Evolutionary conservation across 1,140 invertebrate genomes (phyloP).

Genomic region (Leptinotarsa texana): DNA sequence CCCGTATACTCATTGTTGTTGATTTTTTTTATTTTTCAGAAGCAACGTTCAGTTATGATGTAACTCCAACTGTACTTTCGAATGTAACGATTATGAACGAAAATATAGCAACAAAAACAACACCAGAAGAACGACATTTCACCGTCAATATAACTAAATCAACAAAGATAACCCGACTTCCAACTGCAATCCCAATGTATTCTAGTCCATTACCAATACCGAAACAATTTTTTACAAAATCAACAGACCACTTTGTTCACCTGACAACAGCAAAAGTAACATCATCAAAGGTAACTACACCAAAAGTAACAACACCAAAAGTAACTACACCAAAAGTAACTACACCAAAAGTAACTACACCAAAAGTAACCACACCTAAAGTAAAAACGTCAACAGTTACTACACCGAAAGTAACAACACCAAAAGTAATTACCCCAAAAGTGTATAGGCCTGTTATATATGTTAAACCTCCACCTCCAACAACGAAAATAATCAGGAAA

Average conservation of each 20-base stretch:
- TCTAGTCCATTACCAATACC: conserved; percentile 9
- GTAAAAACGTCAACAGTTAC: conserved; percentile 13
- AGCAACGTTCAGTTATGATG: conserved; percentile 1
- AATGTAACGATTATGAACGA: background rate
- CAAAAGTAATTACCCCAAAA: background rate
- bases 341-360: conserved; percentile 9
- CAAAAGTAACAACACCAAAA: background rate
- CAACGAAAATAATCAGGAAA: background rate
- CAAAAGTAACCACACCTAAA: background rate
- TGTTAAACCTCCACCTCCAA: background rate
- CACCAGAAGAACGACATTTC: background rate
- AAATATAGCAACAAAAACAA: background rate
- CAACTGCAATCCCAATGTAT: background rate
- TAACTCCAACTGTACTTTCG: conserved; percentile 3
- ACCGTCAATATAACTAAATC: background rate
- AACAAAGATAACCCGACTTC: background rate
- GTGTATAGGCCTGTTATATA: background rate
- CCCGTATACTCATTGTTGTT: too few relatives aligned
- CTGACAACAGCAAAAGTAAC: background rate
- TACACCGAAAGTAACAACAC: conserved; percentile 10
- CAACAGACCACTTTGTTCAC: background rate
- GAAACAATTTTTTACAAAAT: background rate
- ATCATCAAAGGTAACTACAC: conserved; percentile 2
- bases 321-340: conserved; percentile 11
- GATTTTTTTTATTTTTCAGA: background rate